These are phyloP conservation scores for Digitonthophagus gazella DNA, from an alignment of 2,888 invertebrate genomes.

Conservation along the genomic window DNA sequence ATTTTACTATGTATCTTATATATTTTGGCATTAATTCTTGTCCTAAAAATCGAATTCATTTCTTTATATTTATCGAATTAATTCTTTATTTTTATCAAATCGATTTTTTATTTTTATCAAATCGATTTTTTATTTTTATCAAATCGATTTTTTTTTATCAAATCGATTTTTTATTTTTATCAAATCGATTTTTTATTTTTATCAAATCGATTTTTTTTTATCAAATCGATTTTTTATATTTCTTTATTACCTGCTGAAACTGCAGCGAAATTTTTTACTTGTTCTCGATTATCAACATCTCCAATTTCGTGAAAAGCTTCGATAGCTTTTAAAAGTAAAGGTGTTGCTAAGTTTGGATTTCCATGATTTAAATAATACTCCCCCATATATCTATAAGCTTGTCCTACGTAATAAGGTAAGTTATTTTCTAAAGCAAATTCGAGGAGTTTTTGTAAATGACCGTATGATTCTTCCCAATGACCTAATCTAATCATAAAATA, in stretches of 20 bases:
- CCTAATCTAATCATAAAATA: too few relatives aligned
- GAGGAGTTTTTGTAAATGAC: slow-evolving; percentile 38
- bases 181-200: too few relatives aligned
- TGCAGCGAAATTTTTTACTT: slow-evolving; percentile 43
- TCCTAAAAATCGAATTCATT: slow-evolving; percentile 34
- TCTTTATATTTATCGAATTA: too few relatives aligned
- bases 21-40: slow-evolving; percentile 41
- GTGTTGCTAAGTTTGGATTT: slow-evolving; percentile 40
- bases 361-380: slow-evolving; percentile 45
- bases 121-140: too few relatives aligned
- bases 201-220: too few relatives aligned
- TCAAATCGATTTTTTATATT: not conserved
- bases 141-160: too few relatives aligned
- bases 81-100: too few relatives aligned
- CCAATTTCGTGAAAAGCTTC: slow-evolving; percentile 38
- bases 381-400: slow-evolving; percentile 45
- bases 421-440: slow-evolving; percentile 38
- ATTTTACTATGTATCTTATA: slow-evolving; percentile 35
- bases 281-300: slow-evolving; percentile 37
- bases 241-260: slow-evolving; percentile 40
- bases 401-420: slow-evolving; percentile 41
- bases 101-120: too few relatives aligned
- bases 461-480: slow-evolving; percentile 35
- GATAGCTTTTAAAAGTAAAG: slow-evolving; percentile 41
- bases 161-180: too few relatives aligned